Percentiles rank a stretch among this genome's conserved stretches.
These are phyloP conservation scores for Nycticryphes semicollaris DNA, from an alignment of 2,113 vertebrate species.

Conservation along the genomic window DNA sequence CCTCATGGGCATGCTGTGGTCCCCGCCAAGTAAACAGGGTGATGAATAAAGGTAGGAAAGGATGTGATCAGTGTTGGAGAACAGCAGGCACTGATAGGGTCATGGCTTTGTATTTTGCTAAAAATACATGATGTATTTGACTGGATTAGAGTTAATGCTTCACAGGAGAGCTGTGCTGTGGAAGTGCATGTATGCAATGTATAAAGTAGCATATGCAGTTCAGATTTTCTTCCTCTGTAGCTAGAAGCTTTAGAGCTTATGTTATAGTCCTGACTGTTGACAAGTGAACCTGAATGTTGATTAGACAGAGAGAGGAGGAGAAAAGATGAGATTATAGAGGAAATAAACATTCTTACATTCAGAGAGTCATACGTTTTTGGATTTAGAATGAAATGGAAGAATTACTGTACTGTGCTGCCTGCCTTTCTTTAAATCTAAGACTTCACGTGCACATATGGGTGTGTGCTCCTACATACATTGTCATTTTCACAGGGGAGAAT, in stretches of 20 bases:
- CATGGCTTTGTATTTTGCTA: background rate
- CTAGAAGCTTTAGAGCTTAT: background rate
- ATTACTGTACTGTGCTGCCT: background rate
- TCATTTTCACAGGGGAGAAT: background rate
- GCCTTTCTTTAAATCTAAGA: background rate
- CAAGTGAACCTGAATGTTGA: background rate
- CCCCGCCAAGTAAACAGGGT: background rate
- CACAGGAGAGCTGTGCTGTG: background rate
- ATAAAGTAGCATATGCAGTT: background rate
- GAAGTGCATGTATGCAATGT: background rate
- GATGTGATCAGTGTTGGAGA: accelerated
- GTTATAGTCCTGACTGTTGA: background rate
- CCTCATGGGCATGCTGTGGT: background rate
- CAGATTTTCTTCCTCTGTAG: background rate
- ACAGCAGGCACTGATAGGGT: background rate
- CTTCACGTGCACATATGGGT: background rate
- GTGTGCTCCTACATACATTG: background rate
- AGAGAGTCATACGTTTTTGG: background rate
- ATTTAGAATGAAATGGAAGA: background rate
- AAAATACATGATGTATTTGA: background rate
- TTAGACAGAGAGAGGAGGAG: background rate
- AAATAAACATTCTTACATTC: background rate
- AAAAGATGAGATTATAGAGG: background rate
- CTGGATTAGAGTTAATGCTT: background rate
- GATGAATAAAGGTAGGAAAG: background rate